A percentile compares a stretch with the other conserved stretches of the same genome.
Conservation (phyloP, 2,797 vertebrate genomes). For the Zonotrichia albicollis region DNA sequence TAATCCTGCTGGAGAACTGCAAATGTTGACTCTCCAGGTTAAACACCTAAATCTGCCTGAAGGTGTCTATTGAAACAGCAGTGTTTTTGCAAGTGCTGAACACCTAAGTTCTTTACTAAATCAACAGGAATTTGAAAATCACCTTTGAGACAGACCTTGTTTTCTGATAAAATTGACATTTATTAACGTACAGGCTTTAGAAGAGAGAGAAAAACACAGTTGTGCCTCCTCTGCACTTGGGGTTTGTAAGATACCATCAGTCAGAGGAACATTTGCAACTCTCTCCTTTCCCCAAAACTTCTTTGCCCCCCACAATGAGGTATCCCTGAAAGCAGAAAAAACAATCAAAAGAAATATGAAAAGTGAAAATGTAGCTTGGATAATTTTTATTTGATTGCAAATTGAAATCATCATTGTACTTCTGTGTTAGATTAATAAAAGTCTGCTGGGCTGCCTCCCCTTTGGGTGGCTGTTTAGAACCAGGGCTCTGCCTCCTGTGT, state of each 20-base stretch:
- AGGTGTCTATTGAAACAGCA: background rate
- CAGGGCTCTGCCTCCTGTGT: background rate
- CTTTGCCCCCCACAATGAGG: rapidly evolving
- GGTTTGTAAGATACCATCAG: background rate
- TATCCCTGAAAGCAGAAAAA: background rate
- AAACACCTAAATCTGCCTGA: background rate
- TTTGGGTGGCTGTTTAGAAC: background rate
- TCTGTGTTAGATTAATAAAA: background rate
- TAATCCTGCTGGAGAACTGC: conserved; percentile 4
- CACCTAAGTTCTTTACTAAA: background rate
- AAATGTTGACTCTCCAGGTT: conserved; percentile 41
- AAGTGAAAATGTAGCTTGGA: background rate
- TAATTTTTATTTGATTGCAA: background rate
- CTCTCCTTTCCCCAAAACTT: background rate
- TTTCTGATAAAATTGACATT: background rate
- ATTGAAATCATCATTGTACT: background rate
- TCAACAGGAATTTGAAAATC: conserved; percentile 9
- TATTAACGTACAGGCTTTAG: background rate
- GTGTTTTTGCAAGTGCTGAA: background rate
- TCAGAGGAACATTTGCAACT: background rate
- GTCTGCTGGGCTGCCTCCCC: background rate
- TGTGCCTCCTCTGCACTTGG: background rate
- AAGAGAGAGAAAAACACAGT: background rate
- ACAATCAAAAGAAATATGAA: background rate
- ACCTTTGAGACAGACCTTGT: background rate